These are phyloP conservation scores for Drosophila anomelani DNA, from an alignment of 2,888 invertebrate species.

Conservation along the genomic window DNA sequence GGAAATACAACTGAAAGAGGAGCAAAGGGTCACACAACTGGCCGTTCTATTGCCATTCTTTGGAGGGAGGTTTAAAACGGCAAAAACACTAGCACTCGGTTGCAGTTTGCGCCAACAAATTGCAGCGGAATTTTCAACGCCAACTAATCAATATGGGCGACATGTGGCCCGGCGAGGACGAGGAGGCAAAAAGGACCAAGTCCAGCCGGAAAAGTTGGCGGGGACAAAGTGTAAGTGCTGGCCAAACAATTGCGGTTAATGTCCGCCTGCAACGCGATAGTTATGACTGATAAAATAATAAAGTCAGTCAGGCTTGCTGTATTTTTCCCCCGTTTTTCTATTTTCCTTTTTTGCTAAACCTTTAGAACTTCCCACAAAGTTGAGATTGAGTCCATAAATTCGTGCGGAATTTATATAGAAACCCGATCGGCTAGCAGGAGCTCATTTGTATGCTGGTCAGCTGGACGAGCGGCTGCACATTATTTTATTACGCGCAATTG, in stretches of 20 bases:
- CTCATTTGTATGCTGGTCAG: slow-evolving; percentile 74
- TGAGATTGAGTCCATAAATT: slow-evolving; percentile 15
- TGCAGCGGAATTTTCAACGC: slow-evolving; percentile 74
- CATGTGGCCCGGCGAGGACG: slow-evolving; percentile 45
- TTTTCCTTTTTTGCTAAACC: not conserved
- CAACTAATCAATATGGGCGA: slow-evolving; percentile 77
- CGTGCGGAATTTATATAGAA: slow-evolving; percentile 8
- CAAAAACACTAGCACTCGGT: not conserved
- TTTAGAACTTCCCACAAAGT: slow-evolving; percentile 20
- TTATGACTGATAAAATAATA: slow-evolving; percentile 79
- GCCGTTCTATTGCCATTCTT: not conserved
- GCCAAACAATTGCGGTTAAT: slow-evolving; percentile 78
- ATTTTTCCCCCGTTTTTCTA: not conserved
- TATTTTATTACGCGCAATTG: slow-evolving; percentile 79
- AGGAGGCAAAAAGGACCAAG: not conserved
- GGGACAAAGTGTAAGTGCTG: slow-evolving; percentile 66
- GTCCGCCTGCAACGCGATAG: slow-evolving; percentile 68
- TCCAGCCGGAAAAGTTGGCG: slow-evolving; percentile 12
- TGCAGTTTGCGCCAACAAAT: slow-evolving; percentile 67
- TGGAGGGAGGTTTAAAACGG: not conserved
- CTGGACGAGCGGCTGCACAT: slow-evolving; percentile 72
- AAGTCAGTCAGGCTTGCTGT: slow-evolving; percentile 34
- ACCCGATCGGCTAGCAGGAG: not conserved
- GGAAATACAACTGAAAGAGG: slow-evolving; percentile 52
- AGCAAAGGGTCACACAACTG: slow-evolving; percentile 16